Conservation (phyloP, 2,113 vertebrate genomes). For the Romanogobio albipinnatus region DNA sequence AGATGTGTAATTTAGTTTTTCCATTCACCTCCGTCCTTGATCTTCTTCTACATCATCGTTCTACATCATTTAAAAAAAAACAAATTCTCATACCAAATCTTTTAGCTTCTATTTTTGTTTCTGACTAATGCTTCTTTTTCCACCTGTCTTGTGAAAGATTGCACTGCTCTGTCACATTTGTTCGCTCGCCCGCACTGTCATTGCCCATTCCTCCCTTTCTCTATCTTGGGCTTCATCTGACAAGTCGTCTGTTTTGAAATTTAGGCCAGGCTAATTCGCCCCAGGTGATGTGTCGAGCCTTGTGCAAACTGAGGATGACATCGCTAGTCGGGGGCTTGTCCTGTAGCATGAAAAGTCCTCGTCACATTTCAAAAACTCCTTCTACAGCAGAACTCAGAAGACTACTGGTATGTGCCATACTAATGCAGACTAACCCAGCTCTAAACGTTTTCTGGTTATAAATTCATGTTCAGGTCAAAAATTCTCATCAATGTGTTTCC, state of each 20-base stretch:
- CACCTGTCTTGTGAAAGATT: slow-evolving; percentile 26
- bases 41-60: not conserved
- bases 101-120: slow-evolving; percentile 26
- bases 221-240: slow-evolving; percentile 62
- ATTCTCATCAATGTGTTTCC: no score
- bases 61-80: not conserved
- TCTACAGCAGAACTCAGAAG: slow-evolving; percentile 6
- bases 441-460: no score
- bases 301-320: slow-evolving; percentile 54
- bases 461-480: no score
- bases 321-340: slow-evolving; percentile 37
- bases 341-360: slow-evolving; percentile 44
- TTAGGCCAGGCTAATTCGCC: slow-evolving; percentile 66
- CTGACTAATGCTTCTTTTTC: slow-evolving; percentile 18
- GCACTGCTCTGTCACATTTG: slow-evolving; percentile 52
- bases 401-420: slow-evolving; percentile 19
- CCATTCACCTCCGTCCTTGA: slow-evolving; percentile 1
- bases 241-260: slow-evolving; percentile 63
- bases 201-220: slow-evolving; percentile 7
- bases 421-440: not conserved
- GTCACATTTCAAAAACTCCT: slow-evolving; percentile 39
- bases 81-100: not conserved
- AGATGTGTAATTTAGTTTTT: slow-evolving; percentile 5
- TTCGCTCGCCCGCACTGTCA: slow-evolving; percentile 54
- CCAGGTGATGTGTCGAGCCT: slow-evolving; percentile 60